phyloP scores from a whole-genome alignment of 2,113 vertebrate genomes.

The Carlito syrichta region DNA sequence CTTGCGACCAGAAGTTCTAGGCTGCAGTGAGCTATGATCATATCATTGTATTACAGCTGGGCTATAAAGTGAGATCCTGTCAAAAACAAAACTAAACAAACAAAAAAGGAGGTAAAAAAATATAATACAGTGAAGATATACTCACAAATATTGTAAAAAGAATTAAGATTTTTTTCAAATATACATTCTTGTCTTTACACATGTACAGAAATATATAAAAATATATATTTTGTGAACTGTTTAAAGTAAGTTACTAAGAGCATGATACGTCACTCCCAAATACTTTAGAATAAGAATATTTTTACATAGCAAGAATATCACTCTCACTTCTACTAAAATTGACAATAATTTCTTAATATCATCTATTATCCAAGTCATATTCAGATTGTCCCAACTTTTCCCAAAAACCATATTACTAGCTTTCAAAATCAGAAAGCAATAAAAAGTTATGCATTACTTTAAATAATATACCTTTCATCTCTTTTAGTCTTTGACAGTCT shows the following conservation, averaged over 20 bases:
- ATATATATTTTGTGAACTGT: background rate
- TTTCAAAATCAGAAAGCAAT: background rate
- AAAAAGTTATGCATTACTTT: background rate
- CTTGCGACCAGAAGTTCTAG: no score
- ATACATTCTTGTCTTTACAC: background rate
- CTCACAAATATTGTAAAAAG: background rate
- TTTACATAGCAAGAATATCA: background rate
- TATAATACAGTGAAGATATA: background rate
- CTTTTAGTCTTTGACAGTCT: background rate
- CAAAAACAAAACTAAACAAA: no score
- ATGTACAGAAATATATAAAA: background rate
- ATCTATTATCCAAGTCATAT: background rate
- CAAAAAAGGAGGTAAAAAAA: background rate
- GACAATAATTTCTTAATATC: background rate
- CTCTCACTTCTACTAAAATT: background rate
- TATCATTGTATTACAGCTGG: no score
- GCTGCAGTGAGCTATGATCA: no score
- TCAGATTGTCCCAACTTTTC: background rate
- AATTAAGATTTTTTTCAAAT: background rate
- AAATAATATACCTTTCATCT: background rate
- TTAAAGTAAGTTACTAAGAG: background rate
- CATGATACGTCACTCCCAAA: background rate
- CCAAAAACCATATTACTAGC: background rate
- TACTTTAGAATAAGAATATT: background rate
- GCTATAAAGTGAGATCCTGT: no score